These are phyloP conservation scores for Dolichomitus sp. DNA, from an alignment of 2,888 invertebrate genomes.

Conservation along the genomic window DNA sequence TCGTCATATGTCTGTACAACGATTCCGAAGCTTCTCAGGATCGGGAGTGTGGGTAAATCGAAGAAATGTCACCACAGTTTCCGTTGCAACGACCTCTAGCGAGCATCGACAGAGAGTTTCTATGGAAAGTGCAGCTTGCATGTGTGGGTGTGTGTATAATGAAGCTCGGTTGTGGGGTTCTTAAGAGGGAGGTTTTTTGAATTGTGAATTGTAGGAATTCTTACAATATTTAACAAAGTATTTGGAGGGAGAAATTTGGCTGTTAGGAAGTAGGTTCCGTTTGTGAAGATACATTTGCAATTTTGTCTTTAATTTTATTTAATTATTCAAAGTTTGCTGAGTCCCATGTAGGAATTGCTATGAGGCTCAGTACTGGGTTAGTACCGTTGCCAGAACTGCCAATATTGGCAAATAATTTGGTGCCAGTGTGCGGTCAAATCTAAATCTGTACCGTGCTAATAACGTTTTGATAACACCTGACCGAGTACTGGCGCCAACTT, in stretches of 20 bases:
- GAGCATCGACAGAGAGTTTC: slow-evolving; percentile 26
- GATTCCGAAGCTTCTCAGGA: not conserved
- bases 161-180: not conserved
- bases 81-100: slow-evolving; percentile 53
- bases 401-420: too few species aligned
- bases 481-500: too few species aligned
- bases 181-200: slow-evolving; percentile 3
- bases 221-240: slow-evolving; percentile 1
- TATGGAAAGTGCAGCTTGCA: slow-evolving; percentile 1
- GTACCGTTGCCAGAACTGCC: too few species aligned
- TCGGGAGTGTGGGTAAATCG: not conserved
- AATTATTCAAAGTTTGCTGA: too few species aligned
- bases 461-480: too few species aligned
- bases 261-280: too few species aligned
- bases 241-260: not conserved
- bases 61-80: slow-evolving; percentile 44
- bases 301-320: too few species aligned
- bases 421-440: too few species aligned
- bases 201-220: slow-evolving; percentile 31
- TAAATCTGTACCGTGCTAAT: too few species aligned
- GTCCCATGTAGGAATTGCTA: too few species aligned
- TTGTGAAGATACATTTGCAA: too few species aligned
- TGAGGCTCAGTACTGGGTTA: too few species aligned
- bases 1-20: slow-evolving; percentile 6
- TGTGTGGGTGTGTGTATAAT: not conserved